Base-by-base conservation (phyloP, 2,113 vertebrate species). In the Tenebrosternarchus preto region DNA sequence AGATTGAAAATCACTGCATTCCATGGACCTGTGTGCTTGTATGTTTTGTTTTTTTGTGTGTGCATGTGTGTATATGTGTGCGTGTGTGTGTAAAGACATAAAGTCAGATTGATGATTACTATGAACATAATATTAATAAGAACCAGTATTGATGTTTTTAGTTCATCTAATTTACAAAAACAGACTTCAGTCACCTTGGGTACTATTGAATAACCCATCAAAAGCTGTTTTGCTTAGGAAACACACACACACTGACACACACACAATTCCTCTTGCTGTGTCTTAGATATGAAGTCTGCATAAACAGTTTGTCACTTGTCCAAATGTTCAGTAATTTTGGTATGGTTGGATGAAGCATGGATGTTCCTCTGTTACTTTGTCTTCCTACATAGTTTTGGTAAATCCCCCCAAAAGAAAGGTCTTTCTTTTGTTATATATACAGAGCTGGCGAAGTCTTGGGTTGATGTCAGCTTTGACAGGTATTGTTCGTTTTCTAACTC, bases 111-210 rank as follows among this genome's bases (percentile, higher is more conserved):
- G 36, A 25, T 71, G 29, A 36, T 66, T 39, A 67, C 67, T 69
- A 53, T 69, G 78, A 56, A 85, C 55, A 86, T 82, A 5, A 72
- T 50, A 20, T 19, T 76, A 56, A 66, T 78, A 80, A 71, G 66
- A 85, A 70, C 73, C 83, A 73, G 85, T 85, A 83, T 88, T 87
- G 85, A 61, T 85, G 70, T 83, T 88, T 83, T 86, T 50, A 11
- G 55, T 84, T 69, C 76, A 83, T n/a, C n/a, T 66, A 61, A n/a
- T 60, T 27, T 76, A 22, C 43, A 46, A 20, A 83, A 76, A 69
- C 53, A 0, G 12, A 27, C 22, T 43, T 46, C 1, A 19, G 20
- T 33, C 73, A 74, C 74, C 1, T 0, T 7, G 60, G 72, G 17
- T 0, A n/a, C n/a, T n/a, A n/a, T n/a, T n/a, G 1, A 63, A 27